Evolutionary conservation across 2,888 invertebrate genomes (phyloP), one percentile per base, ranked within the genome.

Genomic region (Drosophila flavopinicola): DNA sequence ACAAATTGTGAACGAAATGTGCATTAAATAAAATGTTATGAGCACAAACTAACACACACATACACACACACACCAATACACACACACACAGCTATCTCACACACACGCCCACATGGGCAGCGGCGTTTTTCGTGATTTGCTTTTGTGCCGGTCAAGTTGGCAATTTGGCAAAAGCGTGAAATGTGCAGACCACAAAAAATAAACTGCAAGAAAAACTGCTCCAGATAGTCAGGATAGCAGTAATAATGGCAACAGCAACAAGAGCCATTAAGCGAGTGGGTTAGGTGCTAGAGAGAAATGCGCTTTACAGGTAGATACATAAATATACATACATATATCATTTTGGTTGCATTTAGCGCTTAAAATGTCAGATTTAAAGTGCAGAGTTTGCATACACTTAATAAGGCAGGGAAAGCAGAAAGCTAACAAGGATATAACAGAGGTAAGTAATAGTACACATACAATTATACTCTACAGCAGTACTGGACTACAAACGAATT

Each of bases 121-220:
- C 69, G 42, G 42, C 47, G 41, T 66, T 67, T 23, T 64, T 64
- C 54, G 51, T 61, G 70, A 60, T 66, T 60, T 48, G 44, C 65
- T 57, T 75, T 77, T 64, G 70, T 71, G 75, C 80, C 76, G 80
- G 80, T 85, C 80, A 83, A 83, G 86, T 85, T 83, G 67, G 84
- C 84, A 85, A 83, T 85, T 83, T 85, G 85, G 85, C 85, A 83
- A 83, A 83, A 85, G 82, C 82, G 82, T 83, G 82, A 83, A 83
- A 79, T 79, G 75, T 42, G 63, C 75, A 67, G 59, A 70, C 75
- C 76, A 61, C 84, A 65, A 54, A 45, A 66, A 56, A 44, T 48
- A 47, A 27, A 49, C 37, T 41, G 11, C 3, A 27, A 6, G 17
- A 60, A 63, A 60, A 70, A 52, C 58, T 66, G 70, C 76, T 68